A percentile compares a stretch with the other conserved stretches of the same genome.
Conservation (phyloP, 30 jellyfish, hydroid and myxozoan genomes). For the Nemopilema nomurai region DNA sequence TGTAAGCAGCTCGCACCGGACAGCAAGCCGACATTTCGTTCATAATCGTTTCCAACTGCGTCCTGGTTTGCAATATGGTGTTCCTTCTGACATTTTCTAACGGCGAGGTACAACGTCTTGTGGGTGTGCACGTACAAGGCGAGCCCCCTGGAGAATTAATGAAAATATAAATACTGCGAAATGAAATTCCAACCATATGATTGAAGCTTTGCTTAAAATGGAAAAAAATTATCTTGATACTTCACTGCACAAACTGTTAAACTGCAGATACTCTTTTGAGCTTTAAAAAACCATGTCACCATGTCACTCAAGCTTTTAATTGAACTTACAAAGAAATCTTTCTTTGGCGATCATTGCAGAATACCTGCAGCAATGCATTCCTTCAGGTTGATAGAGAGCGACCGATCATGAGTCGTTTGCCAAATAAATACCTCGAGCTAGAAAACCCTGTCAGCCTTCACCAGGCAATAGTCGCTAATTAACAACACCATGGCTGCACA, state of each 20-base stretch:
- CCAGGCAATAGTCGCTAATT: too few relatives aligned
- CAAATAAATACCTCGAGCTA: background rate
- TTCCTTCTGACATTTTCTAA: conserved; percentile 16
- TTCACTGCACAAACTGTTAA: too few relatives aligned
- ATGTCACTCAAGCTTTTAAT: too few relatives aligned
- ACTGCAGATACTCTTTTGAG: too few relatives aligned
- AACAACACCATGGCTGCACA: background rate
- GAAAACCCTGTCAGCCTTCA: background rate
- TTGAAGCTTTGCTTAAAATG: too few relatives aligned
- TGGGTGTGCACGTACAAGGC: conserved; percentile 45
- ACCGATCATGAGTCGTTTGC: background rate
- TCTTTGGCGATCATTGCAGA: background rate
- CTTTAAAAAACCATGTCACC: too few relatives aligned
- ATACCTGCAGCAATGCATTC: background rate
- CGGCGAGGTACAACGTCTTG: conserved; percentile 34
- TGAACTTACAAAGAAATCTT: background rate
- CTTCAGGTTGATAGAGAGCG: background rate
- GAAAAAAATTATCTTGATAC: too few relatives aligned
- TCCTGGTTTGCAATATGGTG: conserved; percentile 41
- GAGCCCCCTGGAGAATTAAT: too few relatives aligned
- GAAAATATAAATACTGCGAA: too few relatives aligned
- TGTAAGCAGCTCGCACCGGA: conserved; percentile 19
- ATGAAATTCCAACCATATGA: too few relatives aligned
- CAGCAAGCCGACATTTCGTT: conserved; percentile 64
- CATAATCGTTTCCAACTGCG: conserved; percentile 61